These are phyloP conservation scores for Scaptomyza hsui DNA, from an alignment of 1,140 invertebrate genomes.

Conservation along the genomic window DNA sequence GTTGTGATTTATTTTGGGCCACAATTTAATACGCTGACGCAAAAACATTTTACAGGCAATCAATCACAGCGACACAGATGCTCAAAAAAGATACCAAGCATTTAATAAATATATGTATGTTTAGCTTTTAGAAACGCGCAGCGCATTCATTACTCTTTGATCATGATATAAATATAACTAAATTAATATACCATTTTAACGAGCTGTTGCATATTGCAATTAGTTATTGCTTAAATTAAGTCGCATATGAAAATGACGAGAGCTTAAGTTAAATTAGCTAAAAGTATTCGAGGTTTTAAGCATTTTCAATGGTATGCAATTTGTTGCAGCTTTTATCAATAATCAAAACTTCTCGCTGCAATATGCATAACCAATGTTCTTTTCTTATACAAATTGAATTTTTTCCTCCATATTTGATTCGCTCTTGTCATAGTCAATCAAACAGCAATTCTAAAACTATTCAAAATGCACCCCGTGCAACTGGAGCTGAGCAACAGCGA, in stretches of 20 bases:
- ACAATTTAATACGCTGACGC: slow-evolving; percentile 45
- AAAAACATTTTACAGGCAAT: slow-evolving; percentile 60
- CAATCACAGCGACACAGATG: slow-evolving; percentile 49
- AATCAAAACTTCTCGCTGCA: too few relatives aligned
- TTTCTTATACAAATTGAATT: not conserved
- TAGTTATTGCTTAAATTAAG: not conserved
- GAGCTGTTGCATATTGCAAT: not conserved
- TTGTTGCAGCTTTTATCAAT: too few relatives aligned
- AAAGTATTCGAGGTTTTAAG: too few relatives aligned
- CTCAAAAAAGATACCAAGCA: slow-evolving; percentile 23
- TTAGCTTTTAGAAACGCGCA: not conserved
- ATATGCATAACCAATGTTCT: too few relatives aligned
- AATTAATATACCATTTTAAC: not conserved
- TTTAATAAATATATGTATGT: not conserved
- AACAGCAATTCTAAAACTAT: slow-evolving; percentile 16
- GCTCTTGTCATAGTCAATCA: slow-evolving; percentile 4
- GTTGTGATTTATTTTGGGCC: slow-evolving; percentile 53
- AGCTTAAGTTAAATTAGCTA: too few relatives aligned
- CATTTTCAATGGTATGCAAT: too few relatives aligned
- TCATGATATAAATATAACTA: not conserved
- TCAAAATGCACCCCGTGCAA: not conserved
- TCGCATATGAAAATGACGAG: too few relatives aligned
- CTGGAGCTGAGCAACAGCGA: not conserved
- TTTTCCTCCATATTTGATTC: slow-evolving; percentile 5
- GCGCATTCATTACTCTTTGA: not conserved